Base-by-base conservation (phyloP, 2,797 vertebrate species). In the Semotilus atromaculatus region DNA sequence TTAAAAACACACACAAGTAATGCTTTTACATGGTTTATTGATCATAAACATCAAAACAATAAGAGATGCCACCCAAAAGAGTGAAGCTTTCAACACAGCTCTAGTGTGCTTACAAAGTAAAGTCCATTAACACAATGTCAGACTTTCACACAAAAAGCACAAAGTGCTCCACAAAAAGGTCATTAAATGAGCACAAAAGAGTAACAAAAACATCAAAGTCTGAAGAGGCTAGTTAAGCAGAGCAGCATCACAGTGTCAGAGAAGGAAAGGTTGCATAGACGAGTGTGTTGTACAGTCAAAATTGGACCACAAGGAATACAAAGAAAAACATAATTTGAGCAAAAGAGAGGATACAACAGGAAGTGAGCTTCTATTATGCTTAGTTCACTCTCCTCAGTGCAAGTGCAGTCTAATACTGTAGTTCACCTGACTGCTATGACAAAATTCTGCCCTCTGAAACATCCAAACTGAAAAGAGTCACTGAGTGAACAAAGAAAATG, bases 21-120 rank as follows among this genome's bases (percentile, higher is more conserved):
- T 5, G 38, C n/a, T 68, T 86, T 84, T 79, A 34, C 38, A 79
- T 55, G 16, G 55, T 89, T 89, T 89, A 89, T 89, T 89, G 74
- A 84, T 86, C 70, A 14, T 70, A 67, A 83, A 58, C 58, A 74
- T 72, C 23, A 51, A 89, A 84, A 75, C 29, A 81, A 75, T 82
- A 71, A 72, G 11, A 43, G 76, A 70, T 81, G 53, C 84, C 68
- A 79, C 64, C 43, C 23, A 79, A 86, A 58, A 43, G 43, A 77
- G 18, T 43, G 45, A 78, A 16, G 38, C 29, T 14, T 79, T 40
- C n/a, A 38, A 84, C 21, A 60, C 18, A 18, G 74, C 66, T 79
- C 66, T 78, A 60, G 14, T 58, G 82, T 78, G 62, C 51, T 77
- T 6, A 84, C 67, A 79, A 70, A 74, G 21, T 1, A 74, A 83